Evolutionary conservation across 2,888 invertebrate species (phyloP), one percentile per base, ranked within the genome.

Genomic region (Ptychoptera contaminata): DNA sequence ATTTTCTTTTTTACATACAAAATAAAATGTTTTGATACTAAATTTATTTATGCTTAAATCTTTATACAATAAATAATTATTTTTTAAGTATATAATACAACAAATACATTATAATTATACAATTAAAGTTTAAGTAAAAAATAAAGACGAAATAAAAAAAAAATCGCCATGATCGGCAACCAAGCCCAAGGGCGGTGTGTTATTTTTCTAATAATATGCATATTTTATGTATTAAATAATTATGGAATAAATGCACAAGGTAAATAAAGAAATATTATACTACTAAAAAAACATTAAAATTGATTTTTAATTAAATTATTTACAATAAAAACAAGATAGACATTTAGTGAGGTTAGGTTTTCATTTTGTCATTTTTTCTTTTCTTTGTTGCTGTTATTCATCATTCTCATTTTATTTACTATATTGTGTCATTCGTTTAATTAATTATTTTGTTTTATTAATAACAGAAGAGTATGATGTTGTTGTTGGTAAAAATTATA

Each of bases 401-500:
- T 23, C 23, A 7, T 23, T 23, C 7, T 23, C 3, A 5, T 23
- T 32, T 32, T 32, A 32, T 11, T 32, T 32, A 7, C 4, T 32
- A 9, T 32, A n/a, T 11, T 32, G 32, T 32, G n/a, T n/a, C 32
- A 32, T 11, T 32, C n/a, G 32, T n/a, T 11, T 11, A 32, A n/a
- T 32, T 11, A 32, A 11, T 7, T 32, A 9, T 7, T 7, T 32
- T 11, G 8, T 7, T 36, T 42, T 2, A 34, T 23, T 12, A 29
- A 35, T 42, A 34, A 8, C 23, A 50, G 50, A 47, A 7, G 48
- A 47, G 37, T 36, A 40, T 29, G 35, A 36, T 34, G 50, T 45
- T 45, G 56, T 58, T 50, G 48, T 68, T 48, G 72, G 70, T 36
- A 60, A 59, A 50, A 72, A 72, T 57, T 58, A 67, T 39, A 67